Percentiles rank a stretch among this genome's conserved stretches.
Evolutionary conservation across 2,797 vertebrate genomes (phyloP).

Genomic region (Echeneis naucrates): DNA sequence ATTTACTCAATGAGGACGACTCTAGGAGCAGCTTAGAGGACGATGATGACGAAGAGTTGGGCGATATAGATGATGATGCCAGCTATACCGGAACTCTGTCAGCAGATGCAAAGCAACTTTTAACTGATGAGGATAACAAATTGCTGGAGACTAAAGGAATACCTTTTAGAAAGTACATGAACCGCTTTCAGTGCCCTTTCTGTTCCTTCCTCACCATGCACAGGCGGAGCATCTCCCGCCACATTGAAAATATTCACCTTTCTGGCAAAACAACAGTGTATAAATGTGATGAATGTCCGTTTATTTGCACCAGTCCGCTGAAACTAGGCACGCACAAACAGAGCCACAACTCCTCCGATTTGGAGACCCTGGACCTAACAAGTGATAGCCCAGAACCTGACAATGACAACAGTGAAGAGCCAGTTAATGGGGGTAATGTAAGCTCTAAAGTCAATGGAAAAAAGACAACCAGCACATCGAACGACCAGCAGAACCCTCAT

Average conservation of each 20-base stretch:
- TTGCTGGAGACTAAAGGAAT: conserved; percentile 97
- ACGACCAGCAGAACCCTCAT: conserved; percentile 90
- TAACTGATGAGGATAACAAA: conserved; percentile 96
- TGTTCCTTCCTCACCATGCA: conserved; percentile 99
- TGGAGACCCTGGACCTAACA: conserved; percentile 92
- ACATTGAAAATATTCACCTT: conserved; percentile 98
- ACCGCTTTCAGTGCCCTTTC: conserved; percentile 98
- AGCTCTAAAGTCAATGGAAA: conserved; percentile 89
- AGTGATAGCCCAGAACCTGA: conserved; percentile 88
- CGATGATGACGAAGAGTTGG: conserved; percentile 93
- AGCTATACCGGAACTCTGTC: conserved; percentile 90
- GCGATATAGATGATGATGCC: conserved; percentile 93
- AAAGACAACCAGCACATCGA: conserved; percentile 83
- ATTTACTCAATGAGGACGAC: conserved; percentile 90
- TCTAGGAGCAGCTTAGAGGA: conserved; percentile 94
- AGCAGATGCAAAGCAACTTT: conserved; percentile 91
- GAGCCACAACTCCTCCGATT: conserved; percentile 89
- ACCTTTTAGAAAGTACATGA: conserved; percentile 96
- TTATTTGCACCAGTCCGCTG: conserved; percentile 95
- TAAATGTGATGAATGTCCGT: conserved; percentile 97
- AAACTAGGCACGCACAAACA: conserved; percentile 96
- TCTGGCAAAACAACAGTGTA: conserved; percentile 97
- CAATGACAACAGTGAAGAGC: conserved; percentile 83
- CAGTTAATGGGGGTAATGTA: conserved; percentile 87
- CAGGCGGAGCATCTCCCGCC: conserved; percentile 95